Evolutionary conservation across 2,888 invertebrate genomes (phyloP), one percentile per base, ranked within the genome.

Genomic region (Athetis lepigone): DNA sequence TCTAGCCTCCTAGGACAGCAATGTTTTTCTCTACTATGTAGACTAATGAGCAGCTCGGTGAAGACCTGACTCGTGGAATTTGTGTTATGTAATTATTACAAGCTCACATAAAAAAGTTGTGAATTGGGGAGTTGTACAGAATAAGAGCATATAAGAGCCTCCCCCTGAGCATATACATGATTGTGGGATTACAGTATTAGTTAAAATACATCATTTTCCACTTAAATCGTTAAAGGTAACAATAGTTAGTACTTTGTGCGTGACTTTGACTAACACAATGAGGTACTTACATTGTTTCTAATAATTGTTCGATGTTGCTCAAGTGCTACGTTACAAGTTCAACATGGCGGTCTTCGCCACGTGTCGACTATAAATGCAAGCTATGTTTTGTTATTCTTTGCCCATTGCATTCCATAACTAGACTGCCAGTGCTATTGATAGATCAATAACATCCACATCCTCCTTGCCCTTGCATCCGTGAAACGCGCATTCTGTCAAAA

Each of bases 401-500:
- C 85, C 84, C 77, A 87, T 88, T 83, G 77, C 86, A 86, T 90
- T 85, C 84, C 85, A 82, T 83, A 81, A 79, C 79, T 71, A 83
- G 69, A 79, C 76, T 87, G 88, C 85, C 87, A 88, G 84, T 74
- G 85, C 85, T 91, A 91, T 91, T 88, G 85, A 88, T 91, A 91
- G 87, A 88, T 73, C 42, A 83, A 85, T 84, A 88, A 88, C 86
- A 88, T 88, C 83, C 85, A 82, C 80, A 88, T 85, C 81, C 84
- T 82, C 83, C n/a, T 72, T 83, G 85, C 81, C 83, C 84, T 87
- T 85, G 80, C 72, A 46, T 16, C 16, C 23, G 59, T 78, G 74
- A 81, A 83, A 81, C 72, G 70, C 74, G 68, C 70, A 81, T 85
- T 87, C 83, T 82, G 69, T 80, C 59, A 66, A 69, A 77, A 69